These are phyloP conservation scores for Alosa alosa DNA, from an alignment of 2,113 vertebrate species.

Conservation along the genomic window DNA sequence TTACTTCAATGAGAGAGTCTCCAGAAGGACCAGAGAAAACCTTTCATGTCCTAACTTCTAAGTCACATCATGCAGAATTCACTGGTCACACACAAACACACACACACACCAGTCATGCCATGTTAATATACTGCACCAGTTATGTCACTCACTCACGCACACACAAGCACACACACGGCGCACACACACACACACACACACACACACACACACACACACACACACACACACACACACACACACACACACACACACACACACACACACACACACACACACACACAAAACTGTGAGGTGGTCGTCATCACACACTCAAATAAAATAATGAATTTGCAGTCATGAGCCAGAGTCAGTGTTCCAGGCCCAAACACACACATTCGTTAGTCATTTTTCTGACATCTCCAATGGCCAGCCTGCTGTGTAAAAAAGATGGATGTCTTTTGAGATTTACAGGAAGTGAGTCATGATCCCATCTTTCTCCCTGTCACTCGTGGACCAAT, in stretches of 20 bases:
- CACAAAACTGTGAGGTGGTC: background rate
- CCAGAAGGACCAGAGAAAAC: no score
- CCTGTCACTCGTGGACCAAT: constrained; percentile 12
- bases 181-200: constrained; percentile 1
- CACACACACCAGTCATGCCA: background rate
- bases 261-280: constrained; percentile 3
- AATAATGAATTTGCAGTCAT: background rate
- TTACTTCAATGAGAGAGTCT: no score
- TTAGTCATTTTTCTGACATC: background rate
- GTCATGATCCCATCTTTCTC: background rate
- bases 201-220: background rate
- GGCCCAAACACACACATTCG: background rate
- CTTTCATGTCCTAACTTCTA: background rate
- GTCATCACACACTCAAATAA: background rate
- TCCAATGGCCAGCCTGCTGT: background rate
- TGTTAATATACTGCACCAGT: background rate
- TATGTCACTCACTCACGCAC: background rate
- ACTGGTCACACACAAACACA: no score
- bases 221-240: background rate
- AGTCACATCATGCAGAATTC: background rate
- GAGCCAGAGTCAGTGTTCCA: background rate
- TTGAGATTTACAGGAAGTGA: constrained; percentile 10
- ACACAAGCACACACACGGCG: background rate
- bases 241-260: background rate
- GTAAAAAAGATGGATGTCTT: background rate